Evolutionary conservation across 2,797 vertebrate species (phyloP).

Genomic region (Chanos chanos): DNA sequence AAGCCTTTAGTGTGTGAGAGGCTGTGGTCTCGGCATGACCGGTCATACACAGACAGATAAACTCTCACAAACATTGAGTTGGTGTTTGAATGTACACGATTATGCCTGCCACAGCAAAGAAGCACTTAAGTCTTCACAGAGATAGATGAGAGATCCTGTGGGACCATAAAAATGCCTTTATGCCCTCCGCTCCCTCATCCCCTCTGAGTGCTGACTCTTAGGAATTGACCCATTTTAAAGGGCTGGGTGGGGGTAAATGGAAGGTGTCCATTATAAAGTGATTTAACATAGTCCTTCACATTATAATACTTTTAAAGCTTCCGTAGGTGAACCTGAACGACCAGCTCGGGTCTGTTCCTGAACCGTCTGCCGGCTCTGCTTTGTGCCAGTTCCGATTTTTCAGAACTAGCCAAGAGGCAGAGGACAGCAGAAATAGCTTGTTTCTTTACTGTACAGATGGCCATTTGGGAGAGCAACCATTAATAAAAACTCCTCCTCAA

Average conservation of each 20-base stretch:
- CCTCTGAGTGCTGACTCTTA: constrained; percentile 47
- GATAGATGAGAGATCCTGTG: constrained; percentile 39
- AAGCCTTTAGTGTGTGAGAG: background rate
- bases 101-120: constrained; percentile 45
- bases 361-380: constrained; percentile 29
- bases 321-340: constrained; percentile 25
- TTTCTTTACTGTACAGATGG: constrained; percentile 2
- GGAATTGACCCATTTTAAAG: constrained; percentile 38
- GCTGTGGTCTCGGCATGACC: background rate
- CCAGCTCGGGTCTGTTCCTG: constrained; percentile 10
- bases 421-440: background rate
- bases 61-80: constrained; percentile 8
- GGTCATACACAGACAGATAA: constrained; percentile 7
- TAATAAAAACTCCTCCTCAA: constrained; percentile 33
- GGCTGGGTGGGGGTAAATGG: constrained; percentile 37
- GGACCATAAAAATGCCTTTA: constrained; percentile 45
- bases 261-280: constrained; percentile 47
- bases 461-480: constrained; percentile 18
- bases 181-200: constrained; percentile 28
- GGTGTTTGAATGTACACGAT: constrained; percentile 23
- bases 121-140: constrained; percentile 46
- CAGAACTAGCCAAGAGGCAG: background rate
- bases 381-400: constrained; percentile 7
- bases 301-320: constrained; percentile 27
- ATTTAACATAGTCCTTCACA: constrained; percentile 37